These are phyloP conservation scores for Druon quercuslanigerum DNA, from an alignment of 1,140 invertebrate genomes.

Conservation along the genomic window DNA sequence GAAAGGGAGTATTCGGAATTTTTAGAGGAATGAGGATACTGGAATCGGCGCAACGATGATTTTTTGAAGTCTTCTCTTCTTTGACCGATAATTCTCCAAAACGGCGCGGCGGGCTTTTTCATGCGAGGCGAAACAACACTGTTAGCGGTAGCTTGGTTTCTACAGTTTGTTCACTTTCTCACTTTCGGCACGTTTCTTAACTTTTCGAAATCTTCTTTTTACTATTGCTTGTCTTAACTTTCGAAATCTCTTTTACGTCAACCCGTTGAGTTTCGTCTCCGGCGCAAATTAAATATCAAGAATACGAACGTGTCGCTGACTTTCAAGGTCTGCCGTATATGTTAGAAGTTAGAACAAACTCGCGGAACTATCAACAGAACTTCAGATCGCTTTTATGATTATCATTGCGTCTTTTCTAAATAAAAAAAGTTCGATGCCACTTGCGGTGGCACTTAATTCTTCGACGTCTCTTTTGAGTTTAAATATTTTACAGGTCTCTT, in stretches of 20 bases:
- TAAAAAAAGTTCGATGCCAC: constrained; percentile 1
- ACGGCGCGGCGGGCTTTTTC: neutral
- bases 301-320: too few species aligned
- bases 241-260: neutral
- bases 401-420: neutral
- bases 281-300: too few species aligned
- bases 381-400: neutral
- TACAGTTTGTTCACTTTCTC: neutral
- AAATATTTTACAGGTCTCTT: constrained; percentile 13
- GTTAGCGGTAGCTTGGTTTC: neutral
- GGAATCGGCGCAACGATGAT: neutral
- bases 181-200: neutral
- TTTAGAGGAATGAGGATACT: neutral
- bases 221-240: neutral
- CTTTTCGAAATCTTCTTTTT: neutral
- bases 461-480: neutral
- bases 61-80: neutral
- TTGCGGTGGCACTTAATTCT: neutral
- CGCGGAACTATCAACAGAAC: too few species aligned
- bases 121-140: constrained; percentile 2
- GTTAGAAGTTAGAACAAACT: too few species aligned
- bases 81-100: neutral
- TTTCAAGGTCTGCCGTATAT: too few species aligned
- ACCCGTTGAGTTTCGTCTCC: too few species aligned
- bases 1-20: neutral